Percentiles rank a stretch among this genome's conserved stretches.
These are phyloP conservation scores for Drosophila pullipes DNA, from an alignment of 2,888 invertebrate genomes.

Conservation along the genomic window DNA sequence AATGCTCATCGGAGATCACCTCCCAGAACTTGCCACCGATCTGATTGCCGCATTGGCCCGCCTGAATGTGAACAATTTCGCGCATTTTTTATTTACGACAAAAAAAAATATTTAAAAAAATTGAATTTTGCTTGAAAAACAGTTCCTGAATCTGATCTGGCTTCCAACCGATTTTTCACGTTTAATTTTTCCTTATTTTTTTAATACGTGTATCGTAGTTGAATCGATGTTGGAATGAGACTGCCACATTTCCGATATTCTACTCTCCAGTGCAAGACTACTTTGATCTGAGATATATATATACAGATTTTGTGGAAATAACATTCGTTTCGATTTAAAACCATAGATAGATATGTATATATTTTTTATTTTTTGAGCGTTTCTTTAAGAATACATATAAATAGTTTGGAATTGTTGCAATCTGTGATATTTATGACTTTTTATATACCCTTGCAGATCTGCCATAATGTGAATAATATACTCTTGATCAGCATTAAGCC, in stretches of 20 bases:
- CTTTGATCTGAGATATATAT: constrained; percentile 37
- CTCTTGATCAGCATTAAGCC: too few relatives aligned
- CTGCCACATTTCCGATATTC: not conserved
- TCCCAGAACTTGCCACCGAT: constrained; percentile 99
- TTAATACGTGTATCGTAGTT: constrained; percentile 62
- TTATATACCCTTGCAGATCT: not conserved
- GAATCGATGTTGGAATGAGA: constrained; percentile 59
- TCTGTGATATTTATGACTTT: not conserved
- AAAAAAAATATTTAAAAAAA: constrained; percentile 6
- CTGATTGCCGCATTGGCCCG: constrained; percentile 98
- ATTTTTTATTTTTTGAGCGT: constrained; percentile 3
- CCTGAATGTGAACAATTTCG: constrained; percentile 98
- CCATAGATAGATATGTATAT: constrained; percentile 3
- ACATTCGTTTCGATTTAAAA: not conserved
- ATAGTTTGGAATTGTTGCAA: not conserved
- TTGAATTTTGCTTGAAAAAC: constrained; percentile 8
- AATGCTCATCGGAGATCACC: constrained; percentile 98
- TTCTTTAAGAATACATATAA: not conserved
- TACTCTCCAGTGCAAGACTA: constrained; percentile 31
- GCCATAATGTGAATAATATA: too few relatives aligned
- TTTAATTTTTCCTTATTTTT: constrained; percentile 57
- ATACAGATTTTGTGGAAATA: not conserved
- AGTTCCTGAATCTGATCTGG: constrained; percentile 10
- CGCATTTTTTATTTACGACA: constrained; percentile 88
- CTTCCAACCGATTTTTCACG: constrained; percentile 38